Evolutionary conservation across 2,888 invertebrate species (phyloP), one percentile per base, ranked within the genome.

Genomic region (Dioctria linearis): DNA sequence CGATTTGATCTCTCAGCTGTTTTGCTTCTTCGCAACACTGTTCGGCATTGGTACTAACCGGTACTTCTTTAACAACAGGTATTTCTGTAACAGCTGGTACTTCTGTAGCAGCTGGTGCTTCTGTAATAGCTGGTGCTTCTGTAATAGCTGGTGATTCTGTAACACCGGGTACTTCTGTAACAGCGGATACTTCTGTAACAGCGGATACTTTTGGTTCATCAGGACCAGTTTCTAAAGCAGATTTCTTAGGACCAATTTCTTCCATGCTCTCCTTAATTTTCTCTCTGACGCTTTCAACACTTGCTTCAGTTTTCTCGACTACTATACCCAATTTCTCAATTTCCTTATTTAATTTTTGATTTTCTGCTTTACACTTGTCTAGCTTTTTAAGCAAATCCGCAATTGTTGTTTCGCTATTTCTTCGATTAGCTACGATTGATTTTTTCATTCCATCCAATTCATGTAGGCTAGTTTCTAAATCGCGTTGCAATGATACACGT

Each of bases 401-500:
- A 13, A 67, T n/a, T 67, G 5, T 43, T 9, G 25, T 2, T n/a
- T 67, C 66, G 5, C 46, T 43, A 4, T 13, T 71, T 8, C n/a
- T n/a, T 46, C 49, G 69, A 69, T 49, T 69, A 5, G 6, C 25
- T 49, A 11, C 4, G 25, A n/a, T 13, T 81, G 80, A 46, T 9
- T 78, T 51, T 25, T 78, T 65, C n/a, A 80, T 6, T 37, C 11
- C 42, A 1, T 46, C 39, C 37, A 51, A 42, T 65, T 65, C 51
- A 39, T 25, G 11, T 0, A 2, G 4, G 37, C 63, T 43, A 3
- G n/a, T 43, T 37, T 63, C 54, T 83, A 76, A 0, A 43, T 69
- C 66, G 43, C 49, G 2, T 71, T 71, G 51, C n/a, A 71, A n/a
- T 3, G 42, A 3, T 39, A 1, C 5, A 5, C 86, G 86, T 3